Conservation (phyloP, 2,113 vertebrate genomes). For the Tachuris rubrigastra region DNA sequence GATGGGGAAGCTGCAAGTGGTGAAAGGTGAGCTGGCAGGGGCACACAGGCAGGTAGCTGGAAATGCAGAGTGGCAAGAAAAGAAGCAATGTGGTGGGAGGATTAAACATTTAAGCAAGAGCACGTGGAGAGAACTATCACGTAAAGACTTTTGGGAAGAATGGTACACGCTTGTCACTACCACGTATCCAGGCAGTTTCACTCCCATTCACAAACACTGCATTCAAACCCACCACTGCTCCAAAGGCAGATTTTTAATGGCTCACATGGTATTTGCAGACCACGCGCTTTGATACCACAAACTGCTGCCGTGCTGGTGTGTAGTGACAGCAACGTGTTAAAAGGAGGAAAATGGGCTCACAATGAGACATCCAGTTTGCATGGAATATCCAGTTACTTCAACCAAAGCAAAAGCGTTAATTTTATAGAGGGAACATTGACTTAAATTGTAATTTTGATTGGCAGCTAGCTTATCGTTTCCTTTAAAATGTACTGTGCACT, state of each 20-base stretch:
- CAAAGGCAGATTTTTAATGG: accelerated
- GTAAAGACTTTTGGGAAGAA: neutral
- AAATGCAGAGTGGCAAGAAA: neutral
- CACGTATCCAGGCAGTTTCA: neutral
- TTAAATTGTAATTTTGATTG: neutral
- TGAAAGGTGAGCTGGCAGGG: neutral
- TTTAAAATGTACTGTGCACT: slow-evolving; percentile 77
- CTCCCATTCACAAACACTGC: neutral
- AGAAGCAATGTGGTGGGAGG: neutral
- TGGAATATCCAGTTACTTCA: neutral
- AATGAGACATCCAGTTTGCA: neutral
- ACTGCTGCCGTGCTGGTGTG: neutral
- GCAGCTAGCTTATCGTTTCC: slow-evolving; percentile 68
- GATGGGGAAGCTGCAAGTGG: neutral
- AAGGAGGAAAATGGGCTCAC: neutral
- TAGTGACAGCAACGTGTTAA: neutral
- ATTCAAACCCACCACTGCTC: accelerated
- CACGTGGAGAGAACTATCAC: neutral
- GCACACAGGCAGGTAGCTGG: neutral
- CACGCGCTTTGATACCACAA: accelerated
- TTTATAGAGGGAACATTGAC: neutral
- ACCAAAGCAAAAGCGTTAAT: neutral
- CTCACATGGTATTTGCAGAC: neutral
- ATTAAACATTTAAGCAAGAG: neutral
- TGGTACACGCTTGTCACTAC: neutral